Percentiles rank a stretch among this genome's conserved stretches.
Conservation (phyloP, 2,113 vertebrate genomes). For the Pandion haliaetus region DNA sequence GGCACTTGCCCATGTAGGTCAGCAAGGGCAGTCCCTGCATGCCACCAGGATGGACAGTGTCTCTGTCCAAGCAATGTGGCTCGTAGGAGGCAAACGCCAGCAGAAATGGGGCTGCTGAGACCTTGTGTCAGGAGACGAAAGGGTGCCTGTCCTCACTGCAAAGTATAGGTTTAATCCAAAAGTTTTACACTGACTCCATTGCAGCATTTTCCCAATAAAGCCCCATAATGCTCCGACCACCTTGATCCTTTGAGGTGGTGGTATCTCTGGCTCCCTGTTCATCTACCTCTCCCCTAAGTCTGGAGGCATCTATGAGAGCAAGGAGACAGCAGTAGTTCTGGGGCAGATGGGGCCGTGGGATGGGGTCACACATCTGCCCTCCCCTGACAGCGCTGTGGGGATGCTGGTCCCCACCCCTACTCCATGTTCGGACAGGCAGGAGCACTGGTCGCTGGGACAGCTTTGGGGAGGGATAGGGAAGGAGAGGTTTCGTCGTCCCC, state of each 20-base stretch:
- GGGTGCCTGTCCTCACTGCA: background rate
- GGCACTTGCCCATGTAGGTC: background rate
- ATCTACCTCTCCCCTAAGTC: background rate
- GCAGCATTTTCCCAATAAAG: background rate
- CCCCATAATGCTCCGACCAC: accelerated
- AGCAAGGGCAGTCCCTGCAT: background rate
- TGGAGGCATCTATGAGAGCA: background rate
- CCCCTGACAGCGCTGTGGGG: background rate
- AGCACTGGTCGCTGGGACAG: background rate
- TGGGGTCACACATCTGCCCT: background rate
- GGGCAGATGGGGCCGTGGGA: background rate
- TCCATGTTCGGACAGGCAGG: accelerated
- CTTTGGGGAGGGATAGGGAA: background rate
- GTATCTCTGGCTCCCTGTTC: background rate
- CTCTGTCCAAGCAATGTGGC: accelerated
- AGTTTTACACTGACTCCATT: background rate
- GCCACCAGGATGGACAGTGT: background rate
- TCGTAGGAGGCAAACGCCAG: background rate
- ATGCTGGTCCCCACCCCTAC: background rate
- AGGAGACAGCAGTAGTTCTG: background rate
- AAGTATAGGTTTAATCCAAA: background rate
- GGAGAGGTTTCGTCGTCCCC: background rate
- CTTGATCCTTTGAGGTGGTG: background rate
- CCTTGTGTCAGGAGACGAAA: background rate
- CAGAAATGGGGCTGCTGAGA: background rate